Evolutionary conservation across 2,888 invertebrate species (phyloP), one percentile per base, ranked within the genome.

Genomic region (Seira musarum): DNA sequence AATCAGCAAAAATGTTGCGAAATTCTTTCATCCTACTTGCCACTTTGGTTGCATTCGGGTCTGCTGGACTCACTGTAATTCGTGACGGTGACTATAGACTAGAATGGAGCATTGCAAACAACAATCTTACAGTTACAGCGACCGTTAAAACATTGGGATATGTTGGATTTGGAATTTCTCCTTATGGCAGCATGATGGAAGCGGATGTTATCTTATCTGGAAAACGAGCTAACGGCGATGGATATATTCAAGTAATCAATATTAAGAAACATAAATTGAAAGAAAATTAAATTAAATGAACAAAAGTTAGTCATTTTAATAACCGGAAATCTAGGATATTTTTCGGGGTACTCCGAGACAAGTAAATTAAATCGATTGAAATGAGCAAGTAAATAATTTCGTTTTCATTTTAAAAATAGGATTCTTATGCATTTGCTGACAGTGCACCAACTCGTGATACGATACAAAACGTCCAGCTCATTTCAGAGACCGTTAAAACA

Each of bases 101-200:
- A n/a, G 65, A 73, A 1, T 73, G 73, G 73, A 57, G 17, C 30
- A 19, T 73, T 30, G 35, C 40, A 1, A 19, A 49, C 25, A 65
- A 49, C 2, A 73, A 66, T 19, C 65, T 73, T 21, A 73, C 65
- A 1, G 57, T 73, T 6, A 65, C 73, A 8, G 73, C 73, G 2
- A 19, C 30, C 1, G 73, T 25, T 1, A 73, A 73, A 30, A 73
- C 73, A 0, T 35, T 73, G 2, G 73, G 73, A 1, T 73, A 19
- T n/a, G 49, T 73, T 24, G 73, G 73, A 1, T 66, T 73, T 21
- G 73, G 73, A 15, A 73, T 73, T 10, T 73, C 73, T 30, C 66
- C 73, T 17, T 73, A 19, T 21, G 73, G 73, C 15, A 21, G 30
- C 21, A 73, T 73, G 73, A 73, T 73, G 73, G 73, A 73, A 5